phyloP scores from a whole-genome alignment of 2,888 invertebrate species.

The Exephanes ischioxanthus region DNA sequence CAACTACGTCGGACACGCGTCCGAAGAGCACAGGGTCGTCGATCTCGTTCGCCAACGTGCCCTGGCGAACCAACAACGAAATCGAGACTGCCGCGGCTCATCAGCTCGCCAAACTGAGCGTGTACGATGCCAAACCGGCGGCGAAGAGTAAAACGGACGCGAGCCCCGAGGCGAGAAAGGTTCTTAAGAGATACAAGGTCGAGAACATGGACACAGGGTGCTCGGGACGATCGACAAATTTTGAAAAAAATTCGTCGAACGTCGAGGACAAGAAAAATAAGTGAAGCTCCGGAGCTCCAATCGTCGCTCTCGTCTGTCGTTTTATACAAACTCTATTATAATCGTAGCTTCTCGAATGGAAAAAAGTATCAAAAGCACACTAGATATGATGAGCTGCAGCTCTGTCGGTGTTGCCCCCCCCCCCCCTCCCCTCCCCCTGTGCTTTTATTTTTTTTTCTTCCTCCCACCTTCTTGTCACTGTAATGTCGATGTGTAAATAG shows the following conservation, averaged over 20 bases:
- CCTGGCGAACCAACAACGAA: constrained; percentile 60
- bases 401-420: constrained; percentile 10
- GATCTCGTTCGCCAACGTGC: constrained; percentile 49
- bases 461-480: not conserved
- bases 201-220: constrained; percentile 65
- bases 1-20: constrained; percentile 46
- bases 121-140: constrained; percentile 61
- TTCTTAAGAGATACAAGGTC: constrained; percentile 75
- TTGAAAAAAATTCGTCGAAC: constrained; percentile 59
- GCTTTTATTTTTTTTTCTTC: constrained; percentile 38
- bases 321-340: constrained; percentile 17
- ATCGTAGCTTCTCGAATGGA: not conserved
- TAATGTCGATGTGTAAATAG: constrained; percentile 64
- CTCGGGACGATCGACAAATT: constrained; percentile 16
- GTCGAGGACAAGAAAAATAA: constrained; percentile 73
- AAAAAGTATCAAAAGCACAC: constrained; percentile 41
- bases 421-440: constrained; percentile 7
- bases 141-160: constrained; percentile 72
- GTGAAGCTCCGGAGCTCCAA: constrained; percentile 42
- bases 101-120: constrained; percentile 56
- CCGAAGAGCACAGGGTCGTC: constrained; percentile 33
- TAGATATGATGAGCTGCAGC: constrained; percentile 15
- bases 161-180: constrained; percentile 74
- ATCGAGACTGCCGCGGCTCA: constrained; percentile 53
- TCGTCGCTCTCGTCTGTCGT: constrained; percentile 12